These are phyloP conservation scores for Tetramorium alpestre DNA, from an alignment of 1,140 invertebrate genomes.

Conservation along the genomic window DNA sequence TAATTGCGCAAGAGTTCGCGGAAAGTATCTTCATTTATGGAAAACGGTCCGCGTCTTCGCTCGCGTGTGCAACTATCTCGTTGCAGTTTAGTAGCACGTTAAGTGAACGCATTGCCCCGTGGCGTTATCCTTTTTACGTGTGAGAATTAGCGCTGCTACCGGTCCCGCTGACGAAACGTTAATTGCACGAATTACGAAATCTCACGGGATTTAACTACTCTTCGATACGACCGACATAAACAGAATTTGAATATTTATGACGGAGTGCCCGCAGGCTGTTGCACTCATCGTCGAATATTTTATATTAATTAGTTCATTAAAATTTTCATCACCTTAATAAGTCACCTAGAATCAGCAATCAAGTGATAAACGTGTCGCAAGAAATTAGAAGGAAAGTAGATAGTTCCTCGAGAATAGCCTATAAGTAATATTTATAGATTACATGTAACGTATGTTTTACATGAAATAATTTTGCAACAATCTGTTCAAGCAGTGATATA, in stretches of 20 bases:
- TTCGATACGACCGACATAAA: neutral
- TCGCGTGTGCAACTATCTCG: neutral
- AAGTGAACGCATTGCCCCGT: neutral
- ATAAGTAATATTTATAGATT: slow-evolving; percentile 8
- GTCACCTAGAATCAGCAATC: neutral
- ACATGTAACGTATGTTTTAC: neutral
- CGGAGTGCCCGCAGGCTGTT: neutral
- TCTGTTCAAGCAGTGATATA: neutral
- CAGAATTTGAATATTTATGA: slow-evolving; percentile 31
- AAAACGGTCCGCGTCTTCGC: slow-evolving; percentile 10
- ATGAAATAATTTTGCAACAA: neutral
- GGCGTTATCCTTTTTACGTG: slow-evolving; percentile 25
- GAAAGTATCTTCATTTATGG: slow-evolving; percentile 27
- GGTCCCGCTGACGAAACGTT: neutral
- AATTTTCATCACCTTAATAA: neutral
- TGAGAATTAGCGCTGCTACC: slow-evolving; percentile 5
- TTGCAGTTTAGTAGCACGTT: neutral
- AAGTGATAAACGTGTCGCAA: neutral
- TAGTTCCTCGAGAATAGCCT: neutral
- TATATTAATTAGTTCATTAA: neutral
- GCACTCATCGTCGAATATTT: neutral
- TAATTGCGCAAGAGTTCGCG: slow-evolving; percentile 29
- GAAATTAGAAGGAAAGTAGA: neutral
- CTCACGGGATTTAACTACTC: neutral
- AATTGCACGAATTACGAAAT: slow-evolving; percentile 35